Percentiles rank a stretch among this genome's conserved stretches.
phyloP scores from a whole-genome alignment of 2,888 invertebrate species.

The Artemia sp. region DNA sequence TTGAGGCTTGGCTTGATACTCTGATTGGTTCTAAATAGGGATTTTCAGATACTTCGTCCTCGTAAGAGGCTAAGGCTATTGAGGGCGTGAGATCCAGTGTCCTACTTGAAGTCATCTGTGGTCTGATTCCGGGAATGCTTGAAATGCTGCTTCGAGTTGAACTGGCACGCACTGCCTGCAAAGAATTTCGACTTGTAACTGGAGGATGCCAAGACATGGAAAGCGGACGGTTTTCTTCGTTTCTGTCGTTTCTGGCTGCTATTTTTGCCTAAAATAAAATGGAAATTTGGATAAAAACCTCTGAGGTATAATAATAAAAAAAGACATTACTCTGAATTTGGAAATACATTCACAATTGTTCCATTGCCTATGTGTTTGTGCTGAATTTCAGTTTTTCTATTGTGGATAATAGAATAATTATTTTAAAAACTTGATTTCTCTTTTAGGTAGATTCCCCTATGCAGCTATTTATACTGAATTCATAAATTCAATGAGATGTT shows the following conservation, averaged over 20 bases:
- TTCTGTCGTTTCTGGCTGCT: conserved; percentile 3
- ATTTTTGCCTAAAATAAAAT: conserved; percentile 1
- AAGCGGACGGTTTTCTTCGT: neutral
- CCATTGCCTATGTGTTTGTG: no score
- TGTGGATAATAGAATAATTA: no score
- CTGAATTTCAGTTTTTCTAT: no score
- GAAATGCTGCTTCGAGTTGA: conserved; percentile 7
- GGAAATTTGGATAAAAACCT: neutral
- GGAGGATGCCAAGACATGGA: neutral
- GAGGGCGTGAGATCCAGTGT: neutral
- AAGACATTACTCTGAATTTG: neutral
- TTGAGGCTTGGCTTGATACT: conserved; percentile 14
- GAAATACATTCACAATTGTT: no score
- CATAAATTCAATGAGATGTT: no score
- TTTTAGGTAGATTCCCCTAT: no score
- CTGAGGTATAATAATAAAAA: no score
- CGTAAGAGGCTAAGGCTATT: neutral
- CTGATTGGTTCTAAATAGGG: conserved; percentile 22
- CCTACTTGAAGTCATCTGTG: conserved; percentile 4
- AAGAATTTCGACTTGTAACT: neutral
- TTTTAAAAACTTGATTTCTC: no score
- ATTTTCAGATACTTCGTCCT: conserved; percentile 18
- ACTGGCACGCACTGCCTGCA: neutral
- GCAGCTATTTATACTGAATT: no score
- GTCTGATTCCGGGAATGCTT: conserved; percentile 1